These are phyloP conservation scores for Heloderma charlesbogerti DNA, from an alignment of 2,113 vertebrate species.

Conservation along the genomic window DNA sequence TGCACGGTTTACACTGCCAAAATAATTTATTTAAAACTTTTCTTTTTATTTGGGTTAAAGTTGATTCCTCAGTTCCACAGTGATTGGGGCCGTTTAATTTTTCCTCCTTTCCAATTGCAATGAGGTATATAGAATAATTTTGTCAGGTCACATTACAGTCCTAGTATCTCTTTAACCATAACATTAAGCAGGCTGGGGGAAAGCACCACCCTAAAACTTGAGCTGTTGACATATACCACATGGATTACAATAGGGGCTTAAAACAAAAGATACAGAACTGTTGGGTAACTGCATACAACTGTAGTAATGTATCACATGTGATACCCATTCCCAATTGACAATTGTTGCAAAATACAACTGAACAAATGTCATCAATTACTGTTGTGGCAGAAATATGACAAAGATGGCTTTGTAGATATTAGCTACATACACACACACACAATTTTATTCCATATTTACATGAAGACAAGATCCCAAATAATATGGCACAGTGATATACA, in stretches of 20 bases:
- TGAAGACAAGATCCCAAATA: constrained; percentile 32
- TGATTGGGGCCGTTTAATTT: constrained; percentile 64
- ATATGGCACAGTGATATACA: constrained; percentile 13
- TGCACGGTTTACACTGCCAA: constrained; percentile 72
- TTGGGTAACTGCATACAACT: not conserved
- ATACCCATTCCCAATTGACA: constrained; percentile 49
- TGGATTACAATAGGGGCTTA: not conserved
- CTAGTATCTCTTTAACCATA: not conserved
- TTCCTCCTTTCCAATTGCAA: constrained; percentile 53
- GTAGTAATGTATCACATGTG: not conserved
- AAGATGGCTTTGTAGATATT: constrained; percentile 31
- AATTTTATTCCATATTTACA: constrained; percentile 9
- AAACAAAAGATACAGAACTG: not conserved
- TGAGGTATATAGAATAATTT: constrained; percentile 26
- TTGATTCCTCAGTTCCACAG: constrained; percentile 69
- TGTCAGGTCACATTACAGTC: constrained; percentile 45
- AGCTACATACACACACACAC: not conserved
- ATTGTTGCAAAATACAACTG: constrained; percentile 35
- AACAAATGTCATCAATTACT: not conserved
- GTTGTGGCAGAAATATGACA: not conserved
- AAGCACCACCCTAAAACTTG: not conserved
- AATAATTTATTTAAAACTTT: constrained; percentile 76
- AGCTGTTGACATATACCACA: no score
- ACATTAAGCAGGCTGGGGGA: not conserved
- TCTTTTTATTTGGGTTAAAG: constrained; percentile 76